Conservation (phyloP, 2,113 vertebrate species). For the Mesitornis unicolor region DNA sequence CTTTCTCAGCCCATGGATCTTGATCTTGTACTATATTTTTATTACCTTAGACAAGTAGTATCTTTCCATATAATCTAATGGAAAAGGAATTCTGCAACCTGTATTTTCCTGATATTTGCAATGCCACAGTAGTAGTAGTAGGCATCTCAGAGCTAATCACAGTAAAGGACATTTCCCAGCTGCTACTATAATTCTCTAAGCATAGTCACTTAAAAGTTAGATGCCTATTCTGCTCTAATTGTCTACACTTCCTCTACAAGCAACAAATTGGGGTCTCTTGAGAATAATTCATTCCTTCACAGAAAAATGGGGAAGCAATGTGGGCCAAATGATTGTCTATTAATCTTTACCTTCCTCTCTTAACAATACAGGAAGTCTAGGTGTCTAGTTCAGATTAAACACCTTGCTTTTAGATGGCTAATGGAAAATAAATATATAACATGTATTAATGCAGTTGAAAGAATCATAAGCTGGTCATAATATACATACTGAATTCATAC, state of each 20-base stretch:
- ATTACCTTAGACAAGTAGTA: background rate
- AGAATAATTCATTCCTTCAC: background rate
- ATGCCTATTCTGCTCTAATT: background rate
- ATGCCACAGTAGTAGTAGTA: too few species aligned
- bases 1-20: background rate
- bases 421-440: background rate
- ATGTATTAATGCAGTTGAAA: background rate
- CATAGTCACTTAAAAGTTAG: background rate
- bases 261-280: background rate
- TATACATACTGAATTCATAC: background rate
- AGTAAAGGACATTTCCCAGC: background rate
- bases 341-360: background rate
- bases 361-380: background rate
- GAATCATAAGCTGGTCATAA: background rate
- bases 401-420: background rate
- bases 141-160: background rate
- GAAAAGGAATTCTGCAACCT: background rate
- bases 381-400: background rate
- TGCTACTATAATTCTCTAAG: background rate
- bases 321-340: background rate
- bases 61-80: background rate
- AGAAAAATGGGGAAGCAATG: background rate
- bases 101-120: background rate
- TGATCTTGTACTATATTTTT: background rate
- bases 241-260: background rate